Evolutionary conservation across 2,888 invertebrate genomes (phyloP).

Genomic region (Meiosimyza decipiens): DNA sequence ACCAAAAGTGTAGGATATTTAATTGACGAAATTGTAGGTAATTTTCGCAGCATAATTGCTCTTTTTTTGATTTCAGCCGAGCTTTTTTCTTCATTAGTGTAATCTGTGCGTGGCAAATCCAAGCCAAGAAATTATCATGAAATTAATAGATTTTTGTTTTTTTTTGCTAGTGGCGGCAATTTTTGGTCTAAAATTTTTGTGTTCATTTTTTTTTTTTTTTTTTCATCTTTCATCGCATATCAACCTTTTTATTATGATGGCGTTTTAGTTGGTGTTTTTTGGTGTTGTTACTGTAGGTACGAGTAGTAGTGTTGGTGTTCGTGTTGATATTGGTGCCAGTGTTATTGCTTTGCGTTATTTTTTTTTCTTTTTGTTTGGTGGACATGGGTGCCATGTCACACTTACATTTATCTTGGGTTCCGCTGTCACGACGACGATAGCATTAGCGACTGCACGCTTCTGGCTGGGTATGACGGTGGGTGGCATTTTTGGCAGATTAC

Average conservation of each 20-base stretch:
- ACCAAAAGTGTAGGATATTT: too few species aligned
- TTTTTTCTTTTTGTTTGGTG: constrained; percentile 3
- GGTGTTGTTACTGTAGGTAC: background rate
- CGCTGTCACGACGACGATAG: constrained; percentile 62
- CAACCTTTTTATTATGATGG: background rate
- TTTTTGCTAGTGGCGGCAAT: background rate
- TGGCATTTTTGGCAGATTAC: constrained; percentile 66
- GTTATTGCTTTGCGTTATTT: background rate
- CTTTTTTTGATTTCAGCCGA: too few species aligned
- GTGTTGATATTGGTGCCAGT: constrained; percentile 2
- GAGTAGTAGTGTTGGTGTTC: background rate
- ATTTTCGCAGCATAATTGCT: too few species aligned
- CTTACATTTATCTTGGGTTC: constrained; percentile 65
- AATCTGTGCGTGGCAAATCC: too few species aligned
- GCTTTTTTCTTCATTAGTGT: too few species aligned
- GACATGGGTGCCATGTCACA: constrained; percentile 33
- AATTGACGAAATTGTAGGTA: too few species aligned
- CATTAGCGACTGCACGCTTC: constrained; percentile 31
- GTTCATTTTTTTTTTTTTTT: background rate
- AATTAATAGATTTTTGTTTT: constrained; percentile 26
- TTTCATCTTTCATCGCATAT: background rate
- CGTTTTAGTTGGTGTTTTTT: background rate
- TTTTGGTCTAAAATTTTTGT: background rate
- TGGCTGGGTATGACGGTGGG: constrained; percentile 52
- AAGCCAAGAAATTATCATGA: too few species aligned